Base-by-base conservation (phyloP, 23 tunicate genomes). In the Trididemnum clinides region DNA sequence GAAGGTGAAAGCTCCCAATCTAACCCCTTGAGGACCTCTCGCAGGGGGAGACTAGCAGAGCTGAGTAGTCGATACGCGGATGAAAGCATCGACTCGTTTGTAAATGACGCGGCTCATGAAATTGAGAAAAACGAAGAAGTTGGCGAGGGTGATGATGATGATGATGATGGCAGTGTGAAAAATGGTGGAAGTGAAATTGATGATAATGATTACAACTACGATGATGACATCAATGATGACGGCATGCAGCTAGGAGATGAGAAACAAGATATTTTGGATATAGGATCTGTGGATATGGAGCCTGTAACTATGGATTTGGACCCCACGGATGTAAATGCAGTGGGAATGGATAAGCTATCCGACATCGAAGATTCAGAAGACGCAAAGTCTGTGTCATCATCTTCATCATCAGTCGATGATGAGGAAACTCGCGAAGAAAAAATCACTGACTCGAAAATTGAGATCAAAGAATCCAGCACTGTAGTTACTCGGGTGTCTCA, bases 401-500 rank as follows among this genome's bases (percentile, higher is more conserved):
- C n/a, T n/a, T n/a, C n/a, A n/a, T n/a, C n/a, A n/a, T n/a, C n/a
- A n/a, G 54, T 7, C 10, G 15, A 44, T 7, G 54, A 44, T 44
- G 54, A 44, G 15, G 54, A 44, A 44, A 15, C 54, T 10, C 54
- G 12, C 10, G 15, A 44, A 44, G 15, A 15, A 44, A 44, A 44
- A 7, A 44, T 44, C 15, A 44, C 10, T 10, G 54, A n/a, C n/a
- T n/a, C n/a, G n/a, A n/a, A n/a, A n/a, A n/a, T n/a, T n/a, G n/a
- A n/a, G n/a, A n/a, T n/a, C n/a, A n/a, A n/a, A n/a, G n/a, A n/a
- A n/a, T n/a, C n/a, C n/a, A n/a, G n/a, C n/a, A n/a, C n/a, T n/a
- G n/a, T n/a, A n/a, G n/a, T 28, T 82, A n/a, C 90, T 0, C 64
- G 90, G 23, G 64, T 86, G 1, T 82, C 90, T 0, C 90, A 72